A percentile compares a stretch with the other conserved stretches of the same genome.
These are phyloP conservation scores for Cathartes aura DNA, from an alignment of 2,113 vertebrate species.

Conservation along the genomic window DNA sequence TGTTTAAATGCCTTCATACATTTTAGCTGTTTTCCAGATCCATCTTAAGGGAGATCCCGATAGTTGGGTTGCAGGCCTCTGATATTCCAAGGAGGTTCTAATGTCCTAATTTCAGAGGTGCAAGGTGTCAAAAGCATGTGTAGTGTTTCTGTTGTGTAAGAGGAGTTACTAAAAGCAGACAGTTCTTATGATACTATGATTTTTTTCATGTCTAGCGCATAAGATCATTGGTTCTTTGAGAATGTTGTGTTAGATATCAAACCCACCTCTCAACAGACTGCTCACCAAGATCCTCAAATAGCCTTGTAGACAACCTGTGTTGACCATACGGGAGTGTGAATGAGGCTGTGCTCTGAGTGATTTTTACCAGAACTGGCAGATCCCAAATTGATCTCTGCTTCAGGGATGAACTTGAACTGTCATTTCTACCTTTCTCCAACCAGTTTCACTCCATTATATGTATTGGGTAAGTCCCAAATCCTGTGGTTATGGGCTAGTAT, in stretches of 20 bases:
- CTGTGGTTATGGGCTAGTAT: not conserved
- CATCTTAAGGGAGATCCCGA: not conserved
- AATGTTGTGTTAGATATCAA: not conserved
- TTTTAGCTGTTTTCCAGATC: not conserved
- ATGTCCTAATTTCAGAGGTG: not conserved
- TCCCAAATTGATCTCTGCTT: not conserved
- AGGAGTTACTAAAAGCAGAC: not conserved
- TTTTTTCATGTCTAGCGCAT: not conserved
- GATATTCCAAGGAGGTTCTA: not conserved
- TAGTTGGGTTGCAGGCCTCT: not conserved
- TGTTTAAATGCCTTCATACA: not conserved
- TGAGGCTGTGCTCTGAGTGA: not conserved
- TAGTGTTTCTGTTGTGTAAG: not conserved
- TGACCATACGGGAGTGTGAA: not conserved
- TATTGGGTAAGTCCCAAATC: not conserved
- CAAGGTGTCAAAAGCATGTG: not conserved
- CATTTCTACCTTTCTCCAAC: not conserved
- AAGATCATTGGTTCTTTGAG: not conserved
- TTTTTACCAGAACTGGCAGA: not conserved
- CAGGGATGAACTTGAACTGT: not conserved
- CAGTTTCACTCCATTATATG: not conserved
- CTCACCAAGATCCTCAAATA: not conserved
- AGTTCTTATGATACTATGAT: not conserved
- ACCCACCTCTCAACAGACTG: not conserved
- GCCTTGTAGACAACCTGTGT: not conserved